Evolutionary conservation across 1,140 invertebrate genomes (phyloP), one percentile per base, ranked within the genome.

Genomic region (Diabrotica virgifera): DNA sequence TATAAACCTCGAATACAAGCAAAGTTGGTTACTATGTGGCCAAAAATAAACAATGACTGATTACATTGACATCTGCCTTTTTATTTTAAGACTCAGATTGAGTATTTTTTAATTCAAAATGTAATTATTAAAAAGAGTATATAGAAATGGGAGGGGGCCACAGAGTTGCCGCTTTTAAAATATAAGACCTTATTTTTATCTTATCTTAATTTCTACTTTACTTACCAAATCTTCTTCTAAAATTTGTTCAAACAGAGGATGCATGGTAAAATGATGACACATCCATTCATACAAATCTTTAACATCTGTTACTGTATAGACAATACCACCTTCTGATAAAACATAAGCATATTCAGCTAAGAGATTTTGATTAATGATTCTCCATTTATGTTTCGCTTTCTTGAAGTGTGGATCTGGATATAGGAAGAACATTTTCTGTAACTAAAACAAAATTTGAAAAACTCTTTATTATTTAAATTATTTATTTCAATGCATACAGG

Each of bases 321-420:
- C 88, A 65, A 93, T 82, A 36, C 90, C 97, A 67, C 89, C 89
- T 78, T 90, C 87, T 51, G 85, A 84, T 40, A 99, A 80, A 50
- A 97, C 88, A 83, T 96, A 99, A 0, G 97, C 97, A 86, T 99
- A 99, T 82, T 99, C 97, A 12, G 95, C 91, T 46, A 99, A 80
- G 12, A 99, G 80, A 67, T 90, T 91, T 70, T 92, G 87, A 77
- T 95, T 98, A 69, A 99, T 97, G 56, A 99, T 99, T 66, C 98
- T 86, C 97, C 97, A 99, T 82, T 99, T 99, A 76, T 99, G 95
- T 83, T 99, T 99, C 0, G 94, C 89, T 75, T 94, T 97, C 80
- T 99, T 99, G 79, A 99, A 99, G 84, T 99, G 98, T 46, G 98
- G 98, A 85, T 99, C 98, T 36, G 98, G 98, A 80, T 98, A 99